Evolutionary conservation across 2,113 vertebrate species (phyloP).

Genomic region (Datnioides undecimradiatus): DNA sequence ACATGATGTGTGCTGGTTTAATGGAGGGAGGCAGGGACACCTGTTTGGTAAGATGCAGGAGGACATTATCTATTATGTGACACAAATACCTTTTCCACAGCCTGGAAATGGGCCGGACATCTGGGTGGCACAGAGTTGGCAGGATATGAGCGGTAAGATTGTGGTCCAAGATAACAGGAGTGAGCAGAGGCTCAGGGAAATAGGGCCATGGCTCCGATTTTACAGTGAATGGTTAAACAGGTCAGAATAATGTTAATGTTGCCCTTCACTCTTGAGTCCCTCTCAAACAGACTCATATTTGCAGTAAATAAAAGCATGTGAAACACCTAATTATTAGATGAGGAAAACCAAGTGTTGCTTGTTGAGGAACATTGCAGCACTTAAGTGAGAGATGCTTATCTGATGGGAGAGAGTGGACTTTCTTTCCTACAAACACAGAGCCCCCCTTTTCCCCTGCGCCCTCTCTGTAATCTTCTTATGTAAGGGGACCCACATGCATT

Average conservation of each 20-base stretch:
- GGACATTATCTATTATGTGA: neutral
- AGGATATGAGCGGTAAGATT: neutral
- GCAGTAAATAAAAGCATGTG: neutral
- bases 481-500: slow-evolving; percentile 71
- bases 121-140: neutral
- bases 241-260: slow-evolving; percentile 12
- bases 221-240: slow-evolving; percentile 38
- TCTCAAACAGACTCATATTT: neutral
- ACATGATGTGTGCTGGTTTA: slow-evolving; percentile 94
- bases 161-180: slow-evolving; percentile 1
- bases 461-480: slow-evolving; percentile 75
- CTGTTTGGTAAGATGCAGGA: slow-evolving; percentile 88
- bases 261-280: neutral
- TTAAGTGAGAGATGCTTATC: slow-evolving; percentile 45
- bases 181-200: slow-evolving; percentile 3
- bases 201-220: slow-evolving; percentile 2
- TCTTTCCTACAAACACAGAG: slow-evolving; percentile 50
- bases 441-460: slow-evolving; percentile 39
- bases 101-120: slow-evolving; percentile 1
- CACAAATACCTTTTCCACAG: neutral
- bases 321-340: too few relatives aligned
- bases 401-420: slow-evolving; percentile 35
- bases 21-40: slow-evolving; percentile 91
- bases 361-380: slow-evolving; percentile 38
- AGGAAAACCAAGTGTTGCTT: slow-evolving; percentile 21